phyloP scores from a whole-genome alignment of 2,113 vertebrate genomes.

The Thamnaconus septentrionalis region DNA sequence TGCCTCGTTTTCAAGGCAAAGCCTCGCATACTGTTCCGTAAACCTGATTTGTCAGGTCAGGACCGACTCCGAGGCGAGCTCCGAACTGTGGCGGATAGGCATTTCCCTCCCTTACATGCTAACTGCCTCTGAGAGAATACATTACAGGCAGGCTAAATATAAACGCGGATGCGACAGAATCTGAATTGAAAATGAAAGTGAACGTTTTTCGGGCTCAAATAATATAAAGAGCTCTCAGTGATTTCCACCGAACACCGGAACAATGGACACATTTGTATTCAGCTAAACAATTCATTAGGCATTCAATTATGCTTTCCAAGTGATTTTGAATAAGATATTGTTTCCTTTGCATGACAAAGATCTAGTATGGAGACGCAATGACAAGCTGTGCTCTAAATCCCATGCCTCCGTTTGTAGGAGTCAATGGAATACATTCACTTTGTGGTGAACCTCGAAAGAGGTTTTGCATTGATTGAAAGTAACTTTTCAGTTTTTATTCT shows the following conservation, averaged over 20 bases:
- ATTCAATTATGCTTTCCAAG: conserved; percentile 40
- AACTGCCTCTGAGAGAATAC: conserved; percentile 52
- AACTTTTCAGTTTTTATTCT: too few species aligned
- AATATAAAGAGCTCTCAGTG: conserved; percentile 3
- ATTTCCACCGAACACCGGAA: conserved; percentile 6
- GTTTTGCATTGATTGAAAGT: too few species aligned
- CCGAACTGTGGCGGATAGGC: conserved; percentile 37
- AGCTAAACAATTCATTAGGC: conserved; percentile 31
- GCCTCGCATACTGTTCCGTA: conserved; percentile 29
- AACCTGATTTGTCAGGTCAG: conserved; percentile 46
- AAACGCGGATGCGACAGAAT: conserved; percentile 14
- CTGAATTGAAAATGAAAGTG: conserved; percentile 1
- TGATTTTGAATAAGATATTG: conserved; percentile 40
- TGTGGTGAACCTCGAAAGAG: too few species aligned
- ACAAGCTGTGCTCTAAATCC: conserved; percentile 1
- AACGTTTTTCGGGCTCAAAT: conserved; percentile 16
- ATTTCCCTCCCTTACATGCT: conserved; percentile 30
- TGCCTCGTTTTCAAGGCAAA: conserved; percentile 14
- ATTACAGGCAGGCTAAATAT: conserved; percentile 39
- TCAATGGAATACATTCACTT: too few species aligned
- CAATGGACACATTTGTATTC: conserved; percentile 36
- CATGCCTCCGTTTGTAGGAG: too few species aligned
- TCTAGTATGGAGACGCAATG: neutral
- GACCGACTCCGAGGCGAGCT: conserved; percentile 43
- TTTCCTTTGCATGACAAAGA: conserved; percentile 24